Evolutionary conservation across 2,888 invertebrate genomes (phyloP), one percentile per base, ranked within the genome.

Genomic region (Drosophila longiperda): DNA sequence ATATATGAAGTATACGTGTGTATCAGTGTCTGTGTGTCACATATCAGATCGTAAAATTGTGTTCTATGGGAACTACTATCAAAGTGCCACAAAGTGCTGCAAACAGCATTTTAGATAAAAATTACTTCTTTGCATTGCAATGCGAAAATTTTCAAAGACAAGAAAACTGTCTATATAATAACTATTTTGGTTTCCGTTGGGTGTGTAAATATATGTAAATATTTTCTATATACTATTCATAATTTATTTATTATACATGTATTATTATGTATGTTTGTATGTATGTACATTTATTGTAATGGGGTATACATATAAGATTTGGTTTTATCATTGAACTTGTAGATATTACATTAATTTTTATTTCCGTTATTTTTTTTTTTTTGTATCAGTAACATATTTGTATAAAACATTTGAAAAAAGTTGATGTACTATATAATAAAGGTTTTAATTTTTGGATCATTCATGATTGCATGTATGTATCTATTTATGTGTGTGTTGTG

Each of bases 31-130:
- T 26, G 26, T 36, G 33, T 52, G 50, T 69, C 2, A 38, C 11
- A 38, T 58, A 54, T 58, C 15, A 45, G 20, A 7, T 40, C 34
- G 42, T 57, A 20, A 60, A 45, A 20, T 34, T 42, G 60, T 52
- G 61, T 52, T 52, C 29, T 29, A 49, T 38, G 12, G 33, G 57
- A 32, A 34, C 7, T 32, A 55, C 49, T 71, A 77, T 42, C 57
- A 57, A 55, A 55, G 58, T 73, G 58, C 75, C 42, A 67, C 53
- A 42, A 45, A 55, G 66, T 73, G 58, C 53, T 73, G 66, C 61
- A 49, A 66, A 55, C 38, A 54, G 55, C 20, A 42, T 48, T 58
- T 40, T 36, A 45, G 48, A 20, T 32, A 17, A 53, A 23, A n/a
- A 23, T 60, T 11, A 23, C 32, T 17, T 17, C 2, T 5, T 36